phyloP scores from a whole-genome alignment of 1,140 invertebrate species.

The Drosophila ananassae region DNA sequence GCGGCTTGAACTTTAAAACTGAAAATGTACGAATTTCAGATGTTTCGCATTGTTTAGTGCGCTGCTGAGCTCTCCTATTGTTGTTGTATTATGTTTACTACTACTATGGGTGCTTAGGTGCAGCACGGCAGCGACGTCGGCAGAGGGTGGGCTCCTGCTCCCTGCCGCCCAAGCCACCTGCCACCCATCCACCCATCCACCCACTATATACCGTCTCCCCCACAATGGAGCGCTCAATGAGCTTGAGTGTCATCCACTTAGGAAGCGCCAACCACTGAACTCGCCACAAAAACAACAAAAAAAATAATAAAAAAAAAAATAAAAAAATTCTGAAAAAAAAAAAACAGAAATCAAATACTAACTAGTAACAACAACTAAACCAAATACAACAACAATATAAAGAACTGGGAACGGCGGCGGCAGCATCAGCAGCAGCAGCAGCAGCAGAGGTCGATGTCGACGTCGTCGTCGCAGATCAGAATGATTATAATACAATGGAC shows the following conservation, averaged over 20 bases:
- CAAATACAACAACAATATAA: constrained; percentile 37
- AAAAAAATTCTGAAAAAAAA: constrained; percentile 7
- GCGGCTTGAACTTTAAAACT: constrained; percentile 83
- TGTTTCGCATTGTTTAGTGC: constrained; percentile 78
- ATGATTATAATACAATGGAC: constrained; percentile 83
- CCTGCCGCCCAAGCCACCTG: neutral
- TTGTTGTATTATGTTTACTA: constrained; percentile 79
- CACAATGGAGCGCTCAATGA: constrained; percentile 76
- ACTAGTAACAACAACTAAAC: constrained; percentile 18
- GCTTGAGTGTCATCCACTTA: constrained; percentile 82
- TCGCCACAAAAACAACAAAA: constrained; percentile 48
- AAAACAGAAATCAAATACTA: neutral
- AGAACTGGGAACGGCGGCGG: constrained; percentile 31
- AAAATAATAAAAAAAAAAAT: constrained; percentile 36
- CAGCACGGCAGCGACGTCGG: constrained; percentile 53
- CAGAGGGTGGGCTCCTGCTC: constrained; percentile 3
- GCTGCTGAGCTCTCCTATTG: constrained; percentile 54
- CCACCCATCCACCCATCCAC: constrained; percentile 15
- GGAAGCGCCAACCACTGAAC: constrained; percentile 81
- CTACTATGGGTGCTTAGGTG: constrained; percentile 53
- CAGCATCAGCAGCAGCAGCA: no score
- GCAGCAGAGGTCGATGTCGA: constrained; percentile 60
- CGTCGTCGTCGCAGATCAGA: constrained; percentile 30
- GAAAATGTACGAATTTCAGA: constrained; percentile 70
- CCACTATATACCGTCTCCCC: constrained; percentile 20